Conservation (phyloP, 2,113 vertebrate species). For the Orycteropus afer region DNA sequence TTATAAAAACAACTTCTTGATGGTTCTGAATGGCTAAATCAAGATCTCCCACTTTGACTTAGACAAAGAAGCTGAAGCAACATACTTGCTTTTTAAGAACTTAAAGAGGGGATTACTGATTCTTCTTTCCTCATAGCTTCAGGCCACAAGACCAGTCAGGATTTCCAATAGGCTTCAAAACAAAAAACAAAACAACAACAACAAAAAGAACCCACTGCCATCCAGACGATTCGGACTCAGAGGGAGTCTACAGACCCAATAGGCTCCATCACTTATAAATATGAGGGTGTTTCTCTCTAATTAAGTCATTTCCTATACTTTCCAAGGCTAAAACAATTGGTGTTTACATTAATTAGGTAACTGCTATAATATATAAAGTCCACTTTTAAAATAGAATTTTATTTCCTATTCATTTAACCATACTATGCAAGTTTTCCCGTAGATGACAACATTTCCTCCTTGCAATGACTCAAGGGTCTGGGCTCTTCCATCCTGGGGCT, state of each 20-base stretch:
- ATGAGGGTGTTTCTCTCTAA: slow-evolving; percentile 17
- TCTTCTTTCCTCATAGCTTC: slow-evolving; percentile 13
- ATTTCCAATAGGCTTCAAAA: neutral
- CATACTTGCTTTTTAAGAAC: neutral
- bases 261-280: slow-evolving; percentile 16
- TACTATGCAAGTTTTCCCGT: neutral
- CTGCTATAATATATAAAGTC: slow-evolving; percentile 44
- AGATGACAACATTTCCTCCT: neutral
- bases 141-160: neutral
- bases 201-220: too few species aligned
- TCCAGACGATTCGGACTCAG: too few species aligned
- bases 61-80: slow-evolving; percentile 6
- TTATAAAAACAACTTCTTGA: slow-evolving; percentile 1
- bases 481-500: neutral
- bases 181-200: too few species aligned
- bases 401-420: slow-evolving; percentile 27
- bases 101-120: neutral
- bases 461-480: neutral
- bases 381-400: neutral
- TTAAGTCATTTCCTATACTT: slow-evolving; percentile 3
- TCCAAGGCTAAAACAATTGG: neutral
- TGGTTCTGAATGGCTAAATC: neutral
- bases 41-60: neutral
- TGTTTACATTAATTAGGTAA: slow-evolving; percentile 21
- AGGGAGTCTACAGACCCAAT: too few species aligned